A percentile compares a stretch with the other conserved stretches of the same genome.
phyloP scores from a whole-genome alignment of 2,888 invertebrate genomes.

The Napeogenes inachia region DNA sequence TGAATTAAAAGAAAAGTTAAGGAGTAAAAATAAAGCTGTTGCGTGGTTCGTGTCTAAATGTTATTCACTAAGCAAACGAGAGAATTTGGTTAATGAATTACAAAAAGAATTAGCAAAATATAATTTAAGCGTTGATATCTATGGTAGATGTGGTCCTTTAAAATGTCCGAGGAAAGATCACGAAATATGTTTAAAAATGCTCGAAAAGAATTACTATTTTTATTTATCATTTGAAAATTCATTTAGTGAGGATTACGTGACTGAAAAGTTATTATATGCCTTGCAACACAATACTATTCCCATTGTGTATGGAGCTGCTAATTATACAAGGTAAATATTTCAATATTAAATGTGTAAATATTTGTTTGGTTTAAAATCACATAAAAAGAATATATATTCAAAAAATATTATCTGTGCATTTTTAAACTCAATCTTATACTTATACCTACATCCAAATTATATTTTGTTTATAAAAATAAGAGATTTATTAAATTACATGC shows the following conservation, averaged over 20 bases:
- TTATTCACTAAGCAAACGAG: constrained; percentile 38
- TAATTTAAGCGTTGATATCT: constrained; percentile 45
- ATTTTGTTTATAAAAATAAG: too few species aligned
- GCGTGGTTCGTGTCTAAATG: constrained; percentile 59
- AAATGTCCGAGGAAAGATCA: constrained; percentile 36
- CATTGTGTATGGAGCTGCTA: constrained; percentile 56
- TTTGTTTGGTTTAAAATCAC: too few species aligned
- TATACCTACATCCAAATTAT: too few species aligned
- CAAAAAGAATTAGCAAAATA: constrained; percentile 38
- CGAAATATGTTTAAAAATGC: constrained; percentile 40
- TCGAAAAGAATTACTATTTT: constrained; percentile 49
- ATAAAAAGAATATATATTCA: too few species aligned
- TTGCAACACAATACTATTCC: constrained; percentile 50
- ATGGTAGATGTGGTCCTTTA: constrained; percentile 40
- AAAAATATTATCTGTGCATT: too few species aligned
- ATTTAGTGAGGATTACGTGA: constrained; percentile 53
- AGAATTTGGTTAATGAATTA: constrained; percentile 36
- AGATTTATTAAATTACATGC: background rate
- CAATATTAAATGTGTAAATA: too few species aligned
- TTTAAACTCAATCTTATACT: too few species aligned
- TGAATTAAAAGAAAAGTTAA: constrained; percentile 34
- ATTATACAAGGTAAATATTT: constrained; percentile 50
- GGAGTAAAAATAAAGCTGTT: constrained; percentile 37
- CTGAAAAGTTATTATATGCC: constrained; percentile 52
- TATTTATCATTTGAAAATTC: constrained; percentile 61